phyloP scores from a whole-genome alignment of 2,888 invertebrate genomes.

The Cheilosia soror region DNA sequence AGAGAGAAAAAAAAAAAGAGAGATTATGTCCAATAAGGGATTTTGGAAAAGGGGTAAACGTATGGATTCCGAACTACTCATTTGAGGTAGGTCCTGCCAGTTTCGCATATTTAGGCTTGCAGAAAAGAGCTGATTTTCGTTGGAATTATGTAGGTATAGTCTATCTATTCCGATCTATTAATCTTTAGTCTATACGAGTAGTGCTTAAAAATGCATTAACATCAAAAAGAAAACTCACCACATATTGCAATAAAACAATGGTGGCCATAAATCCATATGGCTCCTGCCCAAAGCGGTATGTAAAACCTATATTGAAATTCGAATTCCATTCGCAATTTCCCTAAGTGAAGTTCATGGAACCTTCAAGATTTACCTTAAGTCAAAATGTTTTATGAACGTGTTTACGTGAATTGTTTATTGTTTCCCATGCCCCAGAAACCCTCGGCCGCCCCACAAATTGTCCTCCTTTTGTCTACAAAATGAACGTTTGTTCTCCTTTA shows the following conservation, averaged over 20 bases:
- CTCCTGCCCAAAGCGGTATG: slow-evolving; percentile 2
- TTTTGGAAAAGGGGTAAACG: too few species aligned
- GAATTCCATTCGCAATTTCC: slow-evolving; percentile 68
- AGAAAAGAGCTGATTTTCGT: too few species aligned
- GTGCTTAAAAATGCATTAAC: too few species aligned
- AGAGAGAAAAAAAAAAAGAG: too few species aligned
- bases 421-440: slow-evolving; percentile 44
- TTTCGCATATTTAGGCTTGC: too few species aligned
- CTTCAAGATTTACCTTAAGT: slow-evolving; percentile 71
- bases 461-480: slow-evolving; percentile 23
- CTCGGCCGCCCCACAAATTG: slow-evolving; percentile 10
- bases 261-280: slow-evolving; percentile 37
- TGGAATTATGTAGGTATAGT: too few species aligned
- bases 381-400: slow-evolving; percentile 75
- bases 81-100: too few species aligned
- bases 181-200: too few species aligned
- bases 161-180: too few species aligned
- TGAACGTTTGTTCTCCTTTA: slow-evolving; percentile 43
- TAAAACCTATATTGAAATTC: slow-evolving; percentile 37
- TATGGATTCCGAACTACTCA: too few species aligned
- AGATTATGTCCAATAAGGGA: too few species aligned
- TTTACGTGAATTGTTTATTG: slow-evolving; percentile 73
- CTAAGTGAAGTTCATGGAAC: slow-evolving; percentile 75
- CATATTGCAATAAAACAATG: slow-evolving; percentile 19
- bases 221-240: not conserved